Percentiles rank a stretch among this genome's conserved stretches.
These are phyloP conservation scores for Rutpela maculata DNA, from an alignment of 2,888 invertebrate genomes.

Conservation along the genomic window DNA sequence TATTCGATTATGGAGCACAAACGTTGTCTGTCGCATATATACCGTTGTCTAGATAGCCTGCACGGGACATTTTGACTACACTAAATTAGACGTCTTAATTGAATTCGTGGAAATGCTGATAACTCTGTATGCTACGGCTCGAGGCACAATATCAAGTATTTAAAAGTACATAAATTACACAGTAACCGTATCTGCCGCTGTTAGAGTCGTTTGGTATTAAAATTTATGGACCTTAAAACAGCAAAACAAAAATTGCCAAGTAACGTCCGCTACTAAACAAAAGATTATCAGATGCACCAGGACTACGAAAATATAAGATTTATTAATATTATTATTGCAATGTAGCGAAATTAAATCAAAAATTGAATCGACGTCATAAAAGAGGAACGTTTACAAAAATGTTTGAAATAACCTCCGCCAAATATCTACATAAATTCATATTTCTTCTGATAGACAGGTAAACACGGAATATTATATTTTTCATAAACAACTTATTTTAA, in stretches of 20 bases:
- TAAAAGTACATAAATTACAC: slow-evolving; percentile 51
- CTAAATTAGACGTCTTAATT: slow-evolving; percentile 53
- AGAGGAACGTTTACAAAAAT: no score
- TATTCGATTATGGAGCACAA: slow-evolving; percentile 45
- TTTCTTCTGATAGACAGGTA: no score
- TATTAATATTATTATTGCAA: no score
- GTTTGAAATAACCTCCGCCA: no score
- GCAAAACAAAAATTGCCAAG: slow-evolving; percentile 31
- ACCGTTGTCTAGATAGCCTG: slow-evolving; percentile 45
- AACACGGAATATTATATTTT: no score
- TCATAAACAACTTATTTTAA: no score
- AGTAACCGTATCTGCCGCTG: slow-evolving; percentile 48
- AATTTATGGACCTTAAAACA: slow-evolving; percentile 45
- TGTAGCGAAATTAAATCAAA: no score
- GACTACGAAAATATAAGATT: background rate
- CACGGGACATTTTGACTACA: slow-evolving; percentile 42
- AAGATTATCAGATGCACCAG: slow-evolving; percentile 18
- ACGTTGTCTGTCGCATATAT: slow-evolving; percentile 41
- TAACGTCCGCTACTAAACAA: slow-evolving; percentile 15
- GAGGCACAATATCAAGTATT: slow-evolving; percentile 47
- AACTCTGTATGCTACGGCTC: slow-evolving; percentile 43
- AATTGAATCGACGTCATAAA: no score
- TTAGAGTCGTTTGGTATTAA: slow-evolving; percentile 40
- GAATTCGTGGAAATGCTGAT: slow-evolving; percentile 53
- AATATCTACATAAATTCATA: no score